Evolutionary conservation across 2,797 vertebrate genomes (phyloP).

Genomic region (Menidia menidia): DNA sequence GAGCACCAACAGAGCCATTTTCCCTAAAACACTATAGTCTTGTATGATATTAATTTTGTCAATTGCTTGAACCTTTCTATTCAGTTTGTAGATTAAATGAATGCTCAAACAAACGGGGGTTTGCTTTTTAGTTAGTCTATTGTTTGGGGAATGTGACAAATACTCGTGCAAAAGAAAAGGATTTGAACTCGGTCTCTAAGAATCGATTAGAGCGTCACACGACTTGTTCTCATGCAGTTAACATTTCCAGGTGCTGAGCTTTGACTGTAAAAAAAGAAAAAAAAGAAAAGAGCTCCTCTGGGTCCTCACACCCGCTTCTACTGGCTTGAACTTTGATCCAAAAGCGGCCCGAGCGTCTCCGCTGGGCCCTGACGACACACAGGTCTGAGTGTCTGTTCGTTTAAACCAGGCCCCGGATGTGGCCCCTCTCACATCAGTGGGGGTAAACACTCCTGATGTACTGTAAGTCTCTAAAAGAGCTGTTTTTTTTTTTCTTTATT

Average conservation of each 20-base stretch:
- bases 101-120: slow-evolving; percentile 54
- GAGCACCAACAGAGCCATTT: slow-evolving; percentile 64
- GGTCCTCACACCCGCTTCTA: slow-evolving; percentile 47
- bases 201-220: slow-evolving; percentile 41
- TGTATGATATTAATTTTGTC: slow-evolving; percentile 67
- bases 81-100: slow-evolving; percentile 70
- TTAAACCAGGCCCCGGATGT: slow-evolving; percentile 35
- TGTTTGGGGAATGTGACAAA: slow-evolving; percentile 56
- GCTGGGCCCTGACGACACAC: slow-evolving; percentile 2
- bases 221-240: slow-evolving; percentile 36
- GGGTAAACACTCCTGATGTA: slow-evolving; percentile 39
- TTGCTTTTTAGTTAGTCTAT: slow-evolving; percentile 59
- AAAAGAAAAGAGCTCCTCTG: slow-evolving; percentile 25
- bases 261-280: slow-evolving; percentile 25
- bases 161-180: slow-evolving; percentile 27
- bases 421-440: slow-evolving; percentile 7
- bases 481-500: slow-evolving; percentile 23
- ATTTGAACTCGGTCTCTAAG: slow-evolving; percentile 38
- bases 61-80: slow-evolving; percentile 58
- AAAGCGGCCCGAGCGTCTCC: slow-evolving; percentile 37
- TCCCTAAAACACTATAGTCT: slow-evolving; percentile 40
- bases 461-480: slow-evolving; percentile 56
- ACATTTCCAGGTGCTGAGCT: slow-evolving; percentile 72
- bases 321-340: slow-evolving; percentile 45
- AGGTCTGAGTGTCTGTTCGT: slow-evolving; percentile 17